Percentiles rank a stretch among this genome's conserved stretches.
phyloP scores from a whole-genome alignment of 2,888 invertebrate genomes.

The Euclidia mi region DNA sequence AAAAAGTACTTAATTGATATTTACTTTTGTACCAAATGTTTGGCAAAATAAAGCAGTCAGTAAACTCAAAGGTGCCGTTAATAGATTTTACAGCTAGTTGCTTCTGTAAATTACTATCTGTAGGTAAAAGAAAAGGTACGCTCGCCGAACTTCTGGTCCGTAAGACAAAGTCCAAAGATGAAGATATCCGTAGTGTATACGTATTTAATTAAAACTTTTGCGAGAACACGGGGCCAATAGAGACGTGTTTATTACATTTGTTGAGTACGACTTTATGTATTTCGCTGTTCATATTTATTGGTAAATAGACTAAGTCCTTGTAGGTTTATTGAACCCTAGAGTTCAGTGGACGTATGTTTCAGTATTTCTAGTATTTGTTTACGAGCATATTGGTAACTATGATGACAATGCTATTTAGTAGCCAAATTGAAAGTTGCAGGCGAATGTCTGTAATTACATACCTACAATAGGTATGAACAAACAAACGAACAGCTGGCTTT shows the following conservation, averaged over 20 bases:
- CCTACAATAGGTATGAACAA: too few species aligned
- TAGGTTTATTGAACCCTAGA: conserved; percentile 48
- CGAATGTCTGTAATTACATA: too few species aligned
- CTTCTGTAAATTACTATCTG: conserved; percentile 22
- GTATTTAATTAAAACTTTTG: conserved; percentile 85
- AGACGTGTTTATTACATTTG: conserved; percentile 41
- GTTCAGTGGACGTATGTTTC: too few species aligned
- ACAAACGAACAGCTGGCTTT: too few species aligned
- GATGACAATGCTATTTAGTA: too few species aligned
- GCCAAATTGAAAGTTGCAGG: too few species aligned
- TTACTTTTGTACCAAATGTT: too few species aligned
- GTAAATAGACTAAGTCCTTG: conserved; percentile 26
- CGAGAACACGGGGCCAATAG: conserved; percentile 45
- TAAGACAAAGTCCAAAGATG: conserved; percentile 65
- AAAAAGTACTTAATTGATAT: too few species aligned
- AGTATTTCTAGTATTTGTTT: too few species aligned
- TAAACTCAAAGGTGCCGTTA: not conserved
- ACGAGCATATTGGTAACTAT: too few species aligned
- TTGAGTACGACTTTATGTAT: conserved; percentile 42
- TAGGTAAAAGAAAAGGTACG: conserved; percentile 13
- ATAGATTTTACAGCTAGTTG: conserved; percentile 2
- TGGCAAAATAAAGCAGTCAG: too few species aligned
- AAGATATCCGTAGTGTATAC: conserved; percentile 61
- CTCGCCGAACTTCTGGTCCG: conserved; percentile 48
- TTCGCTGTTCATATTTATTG: conserved; percentile 48